Base-by-base conservation (phyloP, 1,140 invertebrate species). In the Adelges cooleyi region DNA sequence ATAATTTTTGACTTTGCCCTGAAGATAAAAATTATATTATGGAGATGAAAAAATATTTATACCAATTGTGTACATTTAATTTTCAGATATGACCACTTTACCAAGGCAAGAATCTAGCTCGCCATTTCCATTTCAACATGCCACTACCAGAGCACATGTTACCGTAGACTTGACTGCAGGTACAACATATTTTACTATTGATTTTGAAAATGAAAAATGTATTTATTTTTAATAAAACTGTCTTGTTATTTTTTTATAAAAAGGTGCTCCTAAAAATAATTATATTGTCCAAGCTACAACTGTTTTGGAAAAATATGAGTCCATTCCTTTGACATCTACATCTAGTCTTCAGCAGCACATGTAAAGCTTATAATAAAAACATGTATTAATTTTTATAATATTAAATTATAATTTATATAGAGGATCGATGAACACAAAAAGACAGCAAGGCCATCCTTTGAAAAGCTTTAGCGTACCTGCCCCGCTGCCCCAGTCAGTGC, bases 401-500 rank as follows among this genome's bases (percentile, higher is more conserved):
- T 48, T 48, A 6, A 20, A 4, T 20, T 48, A 4, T 48, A n/a
- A n/a, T n/a, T n/a, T 13, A n/a, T n/a, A n/a, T 33, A 62, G 56
- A 2, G 42, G 25, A 13, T 62, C 44, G 22, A 15, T 62, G n/a
- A 62, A 44, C 11, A 27, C 74, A 3, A 79, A 78, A 67, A 69
- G 79, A 54, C 73, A 76, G 22, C 78, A 81, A 44, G 83, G 84
- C 1, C 87, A 90, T 76, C 87, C 89, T 3, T 75, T 92, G 33
- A 87, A 89, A 73, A 90, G 88, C 73, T 92, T 92, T 73, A 87
- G 86, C 69, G 86, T 90, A 9, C 89, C 89, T 27, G 86, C 86
- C 8, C 86, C 87, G 52, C 86, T 84, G 1, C 83, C 84, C 2
- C 84, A 84, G 65, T 84, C 83, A 53, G 82, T 85, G 1, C 85